Conservation (phyloP, 2,888 invertebrate species). For the Orthosia gothica region DNA sequence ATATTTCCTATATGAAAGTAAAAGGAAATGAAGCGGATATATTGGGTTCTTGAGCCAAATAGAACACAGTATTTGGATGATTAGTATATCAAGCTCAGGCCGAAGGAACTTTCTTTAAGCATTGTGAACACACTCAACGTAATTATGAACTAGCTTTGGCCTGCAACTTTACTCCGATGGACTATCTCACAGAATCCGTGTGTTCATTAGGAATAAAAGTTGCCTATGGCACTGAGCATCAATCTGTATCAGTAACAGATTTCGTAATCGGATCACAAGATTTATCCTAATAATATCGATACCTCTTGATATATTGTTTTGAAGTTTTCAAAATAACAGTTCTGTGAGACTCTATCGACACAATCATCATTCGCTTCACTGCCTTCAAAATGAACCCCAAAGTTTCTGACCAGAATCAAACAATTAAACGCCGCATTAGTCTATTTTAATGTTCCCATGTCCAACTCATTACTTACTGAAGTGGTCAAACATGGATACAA, state of each 20-base stretch:
- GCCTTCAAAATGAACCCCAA: not conserved
- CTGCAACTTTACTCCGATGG: not conserved
- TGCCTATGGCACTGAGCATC: not conserved
- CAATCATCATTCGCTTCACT: not conserved
- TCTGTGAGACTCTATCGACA: not conserved
- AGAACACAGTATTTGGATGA: not conserved
- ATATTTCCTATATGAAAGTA: slow-evolving; percentile 7
- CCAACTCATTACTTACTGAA: slow-evolving; percentile 7
- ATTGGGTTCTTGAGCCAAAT: not conserved
- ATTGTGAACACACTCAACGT: not conserved
- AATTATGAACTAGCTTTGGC: not conserved
- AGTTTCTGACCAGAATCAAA: not conserved
- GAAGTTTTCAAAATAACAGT: not conserved
- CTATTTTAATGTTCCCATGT: not conserved
- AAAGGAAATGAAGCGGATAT: slow-evolving; percentile 6
- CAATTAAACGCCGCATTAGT: not conserved
- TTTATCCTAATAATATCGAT: too few species aligned
- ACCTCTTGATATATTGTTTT: not conserved
- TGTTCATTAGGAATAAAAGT: not conserved
- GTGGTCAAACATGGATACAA: not conserved
- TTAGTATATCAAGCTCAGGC: not conserved
- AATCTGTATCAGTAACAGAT: not conserved
- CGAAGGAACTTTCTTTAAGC: not conserved
- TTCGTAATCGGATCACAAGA: not conserved
- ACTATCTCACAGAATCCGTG: not conserved